phyloP scores from a whole-genome alignment of 2,113 vertebrate genomes.

The Rhinichthys klamathensis region DNA sequence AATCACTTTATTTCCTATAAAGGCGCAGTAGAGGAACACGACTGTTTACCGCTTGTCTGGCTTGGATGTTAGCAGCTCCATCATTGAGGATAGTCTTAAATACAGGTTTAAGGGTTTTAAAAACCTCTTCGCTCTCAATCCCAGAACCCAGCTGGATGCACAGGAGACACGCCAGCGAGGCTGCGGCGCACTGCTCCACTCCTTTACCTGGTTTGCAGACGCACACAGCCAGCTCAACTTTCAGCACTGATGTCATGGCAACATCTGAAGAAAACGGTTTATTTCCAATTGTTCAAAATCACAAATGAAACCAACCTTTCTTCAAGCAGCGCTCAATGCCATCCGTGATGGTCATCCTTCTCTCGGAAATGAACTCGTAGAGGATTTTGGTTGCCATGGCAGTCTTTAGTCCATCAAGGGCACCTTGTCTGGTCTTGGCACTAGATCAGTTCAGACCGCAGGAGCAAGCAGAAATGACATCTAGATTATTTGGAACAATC shows the following conservation, averaged over 20 bases:
- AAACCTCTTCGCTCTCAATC: conserved; percentile 94
- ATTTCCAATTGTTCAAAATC: neutral
- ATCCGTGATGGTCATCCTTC: conserved; percentile 95
- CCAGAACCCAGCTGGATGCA: conserved; percentile 95
- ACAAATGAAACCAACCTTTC: conserved; percentile 82
- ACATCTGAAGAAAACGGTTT: neutral
- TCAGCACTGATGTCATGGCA: neutral
- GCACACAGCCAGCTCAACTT: neutral
- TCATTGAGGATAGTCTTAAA: conserved; percentile 92
- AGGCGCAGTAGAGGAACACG: neutral
- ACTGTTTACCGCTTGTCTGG: conserved; percentile 88
- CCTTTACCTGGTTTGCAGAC: conserved; percentile 82
- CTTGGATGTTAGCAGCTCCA: conserved; percentile 84
- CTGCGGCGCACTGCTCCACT: conserved; percentile 90
- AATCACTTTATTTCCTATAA: neutral
- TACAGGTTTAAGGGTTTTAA: conserved; percentile 90
- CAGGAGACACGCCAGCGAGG: conserved; percentile 88
- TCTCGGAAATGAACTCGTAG: conserved; percentile 92
- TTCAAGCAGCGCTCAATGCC: conserved; percentile 96
- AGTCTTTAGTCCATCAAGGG: conserved; percentile 90
- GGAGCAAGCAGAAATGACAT: neutral
- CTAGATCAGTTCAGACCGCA: conserved; percentile 65
- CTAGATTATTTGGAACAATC: neutral
- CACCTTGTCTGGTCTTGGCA: conserved; percentile 92
- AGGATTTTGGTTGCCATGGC: conserved; percentile 92